Evolutionary conservation across 1,140 invertebrate genomes (phyloP), one percentile per base, ranked within the genome.

Genomic region (Sogatella furcifera): DNA sequence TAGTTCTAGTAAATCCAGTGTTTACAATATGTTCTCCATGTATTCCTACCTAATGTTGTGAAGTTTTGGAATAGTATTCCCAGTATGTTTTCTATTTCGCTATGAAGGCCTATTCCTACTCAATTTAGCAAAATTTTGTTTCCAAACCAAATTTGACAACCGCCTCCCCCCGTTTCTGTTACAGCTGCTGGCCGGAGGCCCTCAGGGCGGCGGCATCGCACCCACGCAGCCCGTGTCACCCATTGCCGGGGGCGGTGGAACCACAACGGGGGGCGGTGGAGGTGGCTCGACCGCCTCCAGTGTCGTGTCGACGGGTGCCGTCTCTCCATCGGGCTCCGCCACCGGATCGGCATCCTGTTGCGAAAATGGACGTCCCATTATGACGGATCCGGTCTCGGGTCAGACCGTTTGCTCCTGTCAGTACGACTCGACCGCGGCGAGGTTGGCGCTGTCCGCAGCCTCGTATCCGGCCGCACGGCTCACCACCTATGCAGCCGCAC

Each of bases 331-430:
- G 15, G 86, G 85, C 62, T 85, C 87, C 2, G 60, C 72, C 69
- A 63, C 65, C 15, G 73, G 74, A 5, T 74, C 72, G 43, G 75
- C 76, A 62, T 74, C 76, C 42, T 96, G 92, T 76, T 96, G 93
- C 78, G 92, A 96, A 71, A 92, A 90, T 62, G 92, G 92, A 15
- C 83, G 93, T 57, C 91, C 92, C 59, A 87, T 96, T 69, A 88
- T 95, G 80, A 94, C 92, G 38, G 93, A 97, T 74, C 93, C 92
- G 0, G 88, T 95, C 31, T 94, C 92, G n/a, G 94, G 94, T 15
- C 92, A 96, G 73, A 90, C 90, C 14, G 89, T 96, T 49, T 97
- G 93, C 77, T 95, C 92, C 59, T 96, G 94, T 76, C 93, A 96
- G 73, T 96, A 96, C 78, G 92, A 94, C 72, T 85, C 82, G 55